Evolutionary conservation across 1,140 invertebrate genomes (phyloP).

Genomic region (Scaptomyza graminum): DNA sequence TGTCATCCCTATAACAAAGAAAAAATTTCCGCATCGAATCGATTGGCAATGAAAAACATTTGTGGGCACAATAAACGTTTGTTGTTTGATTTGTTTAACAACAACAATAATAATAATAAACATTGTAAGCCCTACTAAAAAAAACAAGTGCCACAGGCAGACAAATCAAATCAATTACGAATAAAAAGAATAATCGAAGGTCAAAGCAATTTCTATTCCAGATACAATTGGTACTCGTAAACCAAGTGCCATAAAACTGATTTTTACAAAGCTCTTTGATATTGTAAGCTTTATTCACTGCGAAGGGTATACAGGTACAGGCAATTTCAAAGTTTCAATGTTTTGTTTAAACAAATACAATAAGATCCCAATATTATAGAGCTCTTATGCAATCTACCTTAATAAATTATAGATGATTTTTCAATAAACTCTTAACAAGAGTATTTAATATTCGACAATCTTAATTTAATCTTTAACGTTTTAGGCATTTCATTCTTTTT

Average conservation of each 20-base stretch:
- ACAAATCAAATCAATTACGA: conserved; percentile 44
- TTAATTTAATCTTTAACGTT: conserved; percentile 1
- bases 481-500: conserved; percentile 32
- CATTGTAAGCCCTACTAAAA: conserved; percentile 65
- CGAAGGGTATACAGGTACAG: background rate
- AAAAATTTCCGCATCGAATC: conserved; percentile 48
- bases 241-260: conserved; percentile 39
- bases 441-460: conserved; percentile 20
- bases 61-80: conserved; percentile 69
- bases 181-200: conserved; percentile 49
- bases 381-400: no score
- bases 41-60: conserved; percentile 75
- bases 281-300: conserved; percentile 5
- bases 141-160: conserved; percentile 41
- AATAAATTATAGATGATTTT: no score
- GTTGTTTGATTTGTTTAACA: conserved; percentile 70
- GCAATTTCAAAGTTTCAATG: no score
- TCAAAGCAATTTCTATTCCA: conserved; percentile 59
- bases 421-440: background rate
- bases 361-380: no score
- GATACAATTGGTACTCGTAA: conserved; percentile 13
- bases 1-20: conserved; percentile 21
- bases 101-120: conserved; percentile 60
- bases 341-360: no score
- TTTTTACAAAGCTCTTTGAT: conserved; percentile 19